Evolutionary conservation across 2,113 vertebrate species (phyloP).

Genomic region (Pseudolaguvia tuberculata): DNA sequence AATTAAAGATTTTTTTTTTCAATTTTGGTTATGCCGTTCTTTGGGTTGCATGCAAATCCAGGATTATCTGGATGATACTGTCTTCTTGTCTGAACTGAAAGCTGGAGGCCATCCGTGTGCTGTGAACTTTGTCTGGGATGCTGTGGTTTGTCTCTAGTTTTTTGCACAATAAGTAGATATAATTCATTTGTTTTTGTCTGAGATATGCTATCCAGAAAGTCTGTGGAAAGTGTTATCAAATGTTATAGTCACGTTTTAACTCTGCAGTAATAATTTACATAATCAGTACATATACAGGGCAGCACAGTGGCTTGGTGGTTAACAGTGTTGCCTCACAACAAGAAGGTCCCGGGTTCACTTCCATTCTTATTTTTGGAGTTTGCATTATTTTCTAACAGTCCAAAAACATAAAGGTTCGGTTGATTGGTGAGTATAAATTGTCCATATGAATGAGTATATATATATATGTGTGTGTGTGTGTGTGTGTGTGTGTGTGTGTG

Average conservation of each 20-base stretch:
- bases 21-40: slow-evolving; percentile 1
- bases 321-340: no score
- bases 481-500: no score
- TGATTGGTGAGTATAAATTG: no score
- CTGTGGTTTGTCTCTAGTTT: slow-evolving; percentile 8
- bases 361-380: no score
- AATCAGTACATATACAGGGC: neutral
- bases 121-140: slow-evolving; percentile 9
- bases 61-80: neutral
- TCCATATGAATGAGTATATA: no score
- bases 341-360: no score
- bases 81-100: neutral
- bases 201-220: slow-evolving; percentile 9
- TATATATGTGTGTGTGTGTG: no score
- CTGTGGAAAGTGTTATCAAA: slow-evolving; percentile 5
- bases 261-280: neutral
- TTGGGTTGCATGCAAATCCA: neutral
- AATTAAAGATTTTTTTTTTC: no score
- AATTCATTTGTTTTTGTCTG: slow-evolving; percentile 31
- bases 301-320: no score
- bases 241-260: neutral
- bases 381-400: no score
- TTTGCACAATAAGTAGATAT: slow-evolving; percentile 1
- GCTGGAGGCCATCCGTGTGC: slow-evolving; percentile 5
- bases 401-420: no score